Evolutionary conservation across 1,140 invertebrate genomes (phyloP).

Genomic region (Vollenhovia emeryi): DNA sequence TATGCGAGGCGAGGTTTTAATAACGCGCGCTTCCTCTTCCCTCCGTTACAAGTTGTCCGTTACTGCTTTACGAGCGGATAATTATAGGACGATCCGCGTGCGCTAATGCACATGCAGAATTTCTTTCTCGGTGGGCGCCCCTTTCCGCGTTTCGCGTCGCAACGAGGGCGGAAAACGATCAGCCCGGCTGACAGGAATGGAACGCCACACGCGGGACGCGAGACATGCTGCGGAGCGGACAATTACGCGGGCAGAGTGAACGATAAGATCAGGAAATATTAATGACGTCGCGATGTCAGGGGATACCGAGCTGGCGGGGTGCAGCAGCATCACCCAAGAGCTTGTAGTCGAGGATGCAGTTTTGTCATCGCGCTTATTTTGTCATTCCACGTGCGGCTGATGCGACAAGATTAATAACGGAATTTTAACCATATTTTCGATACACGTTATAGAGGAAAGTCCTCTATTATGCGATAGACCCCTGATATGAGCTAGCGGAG

Average conservation of each 20-base stretch:
- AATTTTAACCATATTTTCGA: not conserved
- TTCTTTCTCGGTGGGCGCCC: conserved; percentile 42
- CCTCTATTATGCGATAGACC: too few species aligned
- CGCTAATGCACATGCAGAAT: conserved; percentile 60
- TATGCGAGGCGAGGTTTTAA: conserved; percentile 63
- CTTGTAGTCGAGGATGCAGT: not conserved
- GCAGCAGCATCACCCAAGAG: conserved; percentile 16
- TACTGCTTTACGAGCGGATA: conserved; percentile 74
- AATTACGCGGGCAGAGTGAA: conserved; percentile 13
- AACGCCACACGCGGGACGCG: not conserved
- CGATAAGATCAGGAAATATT: conserved; percentile 35
- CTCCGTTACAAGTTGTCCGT: conserved; percentile 61
- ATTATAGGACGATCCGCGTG: conserved; percentile 64
- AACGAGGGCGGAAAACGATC: conserved; percentile 41
- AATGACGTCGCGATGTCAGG: not conserved
- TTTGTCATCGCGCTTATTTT: conserved; percentile 20
- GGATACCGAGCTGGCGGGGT: not conserved
- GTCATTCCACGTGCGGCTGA: not conserved
- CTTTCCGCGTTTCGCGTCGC: conserved; percentile 20
- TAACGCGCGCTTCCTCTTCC: conserved; percentile 69
- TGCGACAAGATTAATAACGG: not conserved
- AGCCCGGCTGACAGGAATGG: conserved; percentile 23
- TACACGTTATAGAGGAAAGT: not conserved
- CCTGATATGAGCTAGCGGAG: too few species aligned
- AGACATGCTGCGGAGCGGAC: not conserved